Conservation (phyloP, 2,888 invertebrate species). For the Caenorhabditis auriculariae region DNA sequence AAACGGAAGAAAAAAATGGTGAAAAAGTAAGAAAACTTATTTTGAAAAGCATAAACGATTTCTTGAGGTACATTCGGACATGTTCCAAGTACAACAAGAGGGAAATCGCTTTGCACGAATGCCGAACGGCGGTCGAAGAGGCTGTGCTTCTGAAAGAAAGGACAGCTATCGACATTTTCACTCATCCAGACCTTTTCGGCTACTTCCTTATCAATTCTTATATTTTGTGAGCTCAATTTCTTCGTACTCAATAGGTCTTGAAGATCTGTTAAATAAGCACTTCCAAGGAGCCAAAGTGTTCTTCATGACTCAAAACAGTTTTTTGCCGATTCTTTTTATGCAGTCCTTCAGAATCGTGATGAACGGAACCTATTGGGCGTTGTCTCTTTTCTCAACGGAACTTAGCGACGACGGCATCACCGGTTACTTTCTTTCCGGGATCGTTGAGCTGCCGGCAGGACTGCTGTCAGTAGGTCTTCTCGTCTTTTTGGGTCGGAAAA, state of each 20-base stretch:
- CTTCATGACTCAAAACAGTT: too few species aligned
- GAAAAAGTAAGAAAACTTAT: conserved; percentile 31
- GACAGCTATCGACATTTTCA: conserved; percentile 38
- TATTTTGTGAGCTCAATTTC: conserved; percentile 39
- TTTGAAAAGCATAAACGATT: too few species aligned
- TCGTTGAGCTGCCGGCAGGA: conserved; percentile 59
- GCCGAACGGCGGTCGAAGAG: conserved; percentile 13
- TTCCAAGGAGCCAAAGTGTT: too few species aligned
- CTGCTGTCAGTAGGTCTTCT: conserved; percentile 36
- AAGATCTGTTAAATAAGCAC: not conserved
- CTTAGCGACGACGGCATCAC: conserved; percentile 56
- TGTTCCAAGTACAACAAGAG: conserved; percentile 42
- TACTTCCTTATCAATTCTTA: conserved; percentile 50
- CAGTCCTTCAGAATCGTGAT: conserved; percentile 47
- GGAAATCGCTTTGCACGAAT: conserved; percentile 18
- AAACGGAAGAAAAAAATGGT: conserved; percentile 43
- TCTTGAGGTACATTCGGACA: conserved; percentile 38
- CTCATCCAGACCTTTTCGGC: conserved; percentile 31
- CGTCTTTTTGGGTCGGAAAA: conserved; percentile 22
- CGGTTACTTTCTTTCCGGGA: conserved; percentile 61
- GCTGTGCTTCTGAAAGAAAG: conserved; percentile 7
- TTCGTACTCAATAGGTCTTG: not conserved
- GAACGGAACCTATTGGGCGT: conserved; percentile 61
- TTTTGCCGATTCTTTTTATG: too few species aligned
- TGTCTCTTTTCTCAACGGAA: conserved; percentile 58